phyloP scores from a whole-genome alignment of 1,140 invertebrate species.

The Macrocentrus cingulum region DNA sequence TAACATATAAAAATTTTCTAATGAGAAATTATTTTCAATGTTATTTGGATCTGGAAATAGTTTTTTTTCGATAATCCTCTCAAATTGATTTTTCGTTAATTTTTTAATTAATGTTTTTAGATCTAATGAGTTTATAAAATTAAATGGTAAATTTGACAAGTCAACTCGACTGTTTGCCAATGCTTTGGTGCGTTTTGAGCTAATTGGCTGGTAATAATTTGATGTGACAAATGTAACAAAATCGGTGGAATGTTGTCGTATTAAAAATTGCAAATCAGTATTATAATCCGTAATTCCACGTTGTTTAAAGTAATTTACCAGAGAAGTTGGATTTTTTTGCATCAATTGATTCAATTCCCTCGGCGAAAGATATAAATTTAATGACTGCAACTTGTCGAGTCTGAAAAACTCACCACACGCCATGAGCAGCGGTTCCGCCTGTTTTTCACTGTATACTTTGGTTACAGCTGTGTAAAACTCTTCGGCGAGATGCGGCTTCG shows the following conservation, averaged over 20 bases:
- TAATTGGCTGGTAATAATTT: conserved; percentile 16
- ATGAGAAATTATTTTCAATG: not conserved
- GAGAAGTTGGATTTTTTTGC: conserved; percentile 34
- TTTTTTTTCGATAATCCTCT: conserved; percentile 33
- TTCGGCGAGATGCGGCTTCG: conserved; percentile 24
- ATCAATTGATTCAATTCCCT: conserved; percentile 29
- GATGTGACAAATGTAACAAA: conserved; percentile 5
- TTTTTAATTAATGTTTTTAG: conserved; percentile 32
- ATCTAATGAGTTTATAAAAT: conserved; percentile 26
- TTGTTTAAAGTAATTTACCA: conserved; percentile 40
- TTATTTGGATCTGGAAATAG: conserved; percentile 29
- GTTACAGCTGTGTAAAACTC: conserved; percentile 31
- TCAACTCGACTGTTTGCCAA: conserved; percentile 35
- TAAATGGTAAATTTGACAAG: not conserved
- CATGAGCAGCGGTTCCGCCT: conserved; percentile 23
- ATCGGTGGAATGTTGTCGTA: not conserved
- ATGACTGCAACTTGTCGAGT: conserved; percentile 8
- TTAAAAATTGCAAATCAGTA: not conserved
- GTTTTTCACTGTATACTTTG: conserved; percentile 23
- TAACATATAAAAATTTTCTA: conserved; percentile 20
- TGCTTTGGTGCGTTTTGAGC: conserved; percentile 26
- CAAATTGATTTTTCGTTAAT: conserved; percentile 34
- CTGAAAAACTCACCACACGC: conserved; percentile 6
- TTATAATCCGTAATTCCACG: conserved; percentile 16
- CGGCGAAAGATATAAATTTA: conserved; percentile 16